phyloP scores from a whole-genome alignment of 2,888 invertebrate species.

The Tachystola acroxantha region DNA sequence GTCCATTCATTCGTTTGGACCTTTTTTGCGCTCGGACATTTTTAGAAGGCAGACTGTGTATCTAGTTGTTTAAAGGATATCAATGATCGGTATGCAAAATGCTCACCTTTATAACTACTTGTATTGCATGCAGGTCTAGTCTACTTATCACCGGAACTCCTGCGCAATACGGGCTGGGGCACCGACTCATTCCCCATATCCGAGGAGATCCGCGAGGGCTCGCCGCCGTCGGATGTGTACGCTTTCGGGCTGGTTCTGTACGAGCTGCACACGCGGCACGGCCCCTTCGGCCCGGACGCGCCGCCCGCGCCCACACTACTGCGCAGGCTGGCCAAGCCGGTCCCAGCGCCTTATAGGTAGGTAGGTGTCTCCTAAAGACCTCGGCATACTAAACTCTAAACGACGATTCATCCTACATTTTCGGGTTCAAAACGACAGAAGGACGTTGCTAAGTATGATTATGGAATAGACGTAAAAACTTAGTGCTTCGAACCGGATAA shows the following conservation, averaged over 20 bases:
- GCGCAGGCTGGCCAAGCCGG: conserved; percentile 75
- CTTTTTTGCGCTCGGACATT: no score
- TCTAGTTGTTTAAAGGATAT: no score
- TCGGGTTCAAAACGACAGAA: no score
- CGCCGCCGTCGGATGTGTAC: conserved; percentile 89
- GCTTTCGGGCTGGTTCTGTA: conserved; percentile 93
- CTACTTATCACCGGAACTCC: conserved; percentile 89
- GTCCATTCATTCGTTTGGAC: no score
- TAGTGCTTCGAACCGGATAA: no score
- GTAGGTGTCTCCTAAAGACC: conserved; percentile 40
- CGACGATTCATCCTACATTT: no score
- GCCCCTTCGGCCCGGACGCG: conserved; percentile 88
- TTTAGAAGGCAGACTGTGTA: no score
- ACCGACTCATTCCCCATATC: conserved; percentile 36
- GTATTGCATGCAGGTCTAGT: conserved; percentile 84
- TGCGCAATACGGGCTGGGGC: conserved; percentile 74
- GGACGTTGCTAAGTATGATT: no score
- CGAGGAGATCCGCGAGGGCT: conserved; percentile 67
- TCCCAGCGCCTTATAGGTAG: conserved; percentile 79
- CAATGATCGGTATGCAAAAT: no score
- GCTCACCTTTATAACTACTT: no score
- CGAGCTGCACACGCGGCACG: conserved; percentile 91
- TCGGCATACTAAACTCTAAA: no score
- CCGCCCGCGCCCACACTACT: conserved; percentile 82
- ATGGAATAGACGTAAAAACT: no score